Evolutionary conservation across 2,797 vertebrate species (phyloP).

Genomic region (Linurgus olivaceus): DNA sequence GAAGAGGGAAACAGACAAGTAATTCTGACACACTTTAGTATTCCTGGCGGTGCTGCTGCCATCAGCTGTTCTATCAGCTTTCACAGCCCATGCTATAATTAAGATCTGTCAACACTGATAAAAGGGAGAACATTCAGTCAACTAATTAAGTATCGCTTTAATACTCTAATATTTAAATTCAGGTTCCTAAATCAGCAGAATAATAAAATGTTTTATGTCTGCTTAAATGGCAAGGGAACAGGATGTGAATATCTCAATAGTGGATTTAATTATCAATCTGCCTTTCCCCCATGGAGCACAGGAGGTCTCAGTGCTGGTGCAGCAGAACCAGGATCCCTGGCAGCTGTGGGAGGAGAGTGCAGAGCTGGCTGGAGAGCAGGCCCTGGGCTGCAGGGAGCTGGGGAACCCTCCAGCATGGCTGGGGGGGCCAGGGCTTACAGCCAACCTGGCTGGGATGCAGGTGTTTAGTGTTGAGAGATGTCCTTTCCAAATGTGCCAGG

Average conservation of each 20-base stretch:
- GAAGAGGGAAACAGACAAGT: conserved; percentile 50
- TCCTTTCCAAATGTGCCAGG: neutral
- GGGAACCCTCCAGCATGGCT: neutral
- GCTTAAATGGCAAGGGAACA: conserved; percentile 68
- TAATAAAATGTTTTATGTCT: conserved; percentile 73
- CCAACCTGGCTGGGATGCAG: neutral
- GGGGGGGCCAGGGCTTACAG: neutral
- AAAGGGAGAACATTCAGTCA: conserved; percentile 75
- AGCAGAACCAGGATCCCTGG: neutral
- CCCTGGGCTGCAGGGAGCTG: neutral
- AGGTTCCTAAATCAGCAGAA: conserved; percentile 71
- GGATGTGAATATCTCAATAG: conserved; percentile 56
- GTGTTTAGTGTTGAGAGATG: neutral
- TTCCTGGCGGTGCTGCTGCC: conserved; percentile 66
- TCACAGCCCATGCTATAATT: conserved; percentile 71
- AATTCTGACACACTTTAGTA: conserved; percentile 63
- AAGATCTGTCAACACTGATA: conserved; percentile 77
- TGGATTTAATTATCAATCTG: conserved; percentile 53
- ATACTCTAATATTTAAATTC: conserved; percentile 76
- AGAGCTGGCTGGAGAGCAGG: neutral
- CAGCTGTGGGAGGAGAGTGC: neutral
- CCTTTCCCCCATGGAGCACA: neutral
- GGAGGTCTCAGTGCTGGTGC: neutral
- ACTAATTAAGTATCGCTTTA: conserved; percentile 76
- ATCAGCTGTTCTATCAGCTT: conserved; percentile 69